Conservation (phyloP, 37 sponge, comb jelly and placozoan genomes). For the Halisarca cf. caerulea region DNA sequence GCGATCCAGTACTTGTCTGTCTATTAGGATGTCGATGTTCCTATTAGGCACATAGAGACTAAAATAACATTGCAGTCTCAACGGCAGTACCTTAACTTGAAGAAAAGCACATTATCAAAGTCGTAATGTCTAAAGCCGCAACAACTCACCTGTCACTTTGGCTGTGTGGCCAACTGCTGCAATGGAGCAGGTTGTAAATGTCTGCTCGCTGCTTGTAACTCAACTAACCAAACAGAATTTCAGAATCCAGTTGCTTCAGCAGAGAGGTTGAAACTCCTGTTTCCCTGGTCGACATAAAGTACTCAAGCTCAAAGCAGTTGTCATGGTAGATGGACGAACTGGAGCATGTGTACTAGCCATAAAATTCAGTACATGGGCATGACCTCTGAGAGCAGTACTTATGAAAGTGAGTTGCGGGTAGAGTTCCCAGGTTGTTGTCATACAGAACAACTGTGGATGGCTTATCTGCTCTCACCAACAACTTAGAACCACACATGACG, state of each 20-base stretch:
- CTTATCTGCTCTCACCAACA: constrained; percentile 31
- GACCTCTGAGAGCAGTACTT: constrained; percentile 16
- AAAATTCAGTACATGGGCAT: constrained; percentile 33
- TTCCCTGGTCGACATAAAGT: constrained; percentile 25
- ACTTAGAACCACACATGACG: neutral
- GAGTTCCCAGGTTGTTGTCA: constrained; percentile 29
- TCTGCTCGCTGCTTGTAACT: constrained; percentile 48
- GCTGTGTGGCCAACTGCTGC: neutral
- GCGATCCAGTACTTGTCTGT: no score
- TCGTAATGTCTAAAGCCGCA: no score
- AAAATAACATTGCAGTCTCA: no score
- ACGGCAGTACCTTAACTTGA: no score
- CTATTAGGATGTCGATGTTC: no score
- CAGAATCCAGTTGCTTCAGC: constrained; percentile 11
- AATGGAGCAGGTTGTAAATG: constrained; percentile 28
- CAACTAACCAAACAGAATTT: constrained; percentile 43
- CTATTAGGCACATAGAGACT: no score
- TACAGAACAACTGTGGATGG: constrained; percentile 28
- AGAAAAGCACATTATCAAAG: no score
- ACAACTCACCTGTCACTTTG: no score
- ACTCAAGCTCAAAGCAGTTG: neutral
- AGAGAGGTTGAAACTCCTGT: constrained; percentile 43
- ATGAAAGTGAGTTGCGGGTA: constrained; percentile 47
- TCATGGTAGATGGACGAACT: neutral
- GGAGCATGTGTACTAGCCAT: constrained; percentile 26